phyloP scores from a whole-genome alignment of 2,888 invertebrate genomes.

The Anthrax anthrax region DNA sequence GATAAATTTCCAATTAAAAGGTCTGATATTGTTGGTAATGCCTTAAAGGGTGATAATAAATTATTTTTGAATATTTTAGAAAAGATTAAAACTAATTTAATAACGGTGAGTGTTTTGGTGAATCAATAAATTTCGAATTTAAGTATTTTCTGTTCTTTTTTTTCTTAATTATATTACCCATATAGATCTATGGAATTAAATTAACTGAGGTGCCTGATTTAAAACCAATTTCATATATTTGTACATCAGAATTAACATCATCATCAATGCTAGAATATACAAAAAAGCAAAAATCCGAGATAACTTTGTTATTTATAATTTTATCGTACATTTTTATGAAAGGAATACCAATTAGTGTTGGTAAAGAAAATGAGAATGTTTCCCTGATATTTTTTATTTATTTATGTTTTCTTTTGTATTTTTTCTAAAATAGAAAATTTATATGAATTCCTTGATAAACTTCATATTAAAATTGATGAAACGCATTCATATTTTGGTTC shows the following conservation, averaged over 20 bases:
- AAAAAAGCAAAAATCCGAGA: slow-evolving; percentile 14
- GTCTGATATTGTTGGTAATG: slow-evolving; percentile 14
- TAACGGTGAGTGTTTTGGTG: slow-evolving; percentile 14
- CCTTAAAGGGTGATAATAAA: slow-evolving; percentile 12
- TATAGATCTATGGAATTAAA: slow-evolving; percentile 19
- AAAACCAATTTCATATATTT: slow-evolving; percentile 16
- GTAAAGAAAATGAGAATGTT: too few species aligned
- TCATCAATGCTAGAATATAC: slow-evolving; percentile 14
- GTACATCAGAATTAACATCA: slow-evolving; percentile 13
- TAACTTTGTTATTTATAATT: slow-evolving; percentile 19
- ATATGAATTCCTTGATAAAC: slow-evolving; percentile 16
- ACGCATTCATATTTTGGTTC: slow-evolving; percentile 17
- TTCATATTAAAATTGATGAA: slow-evolving; percentile 17
- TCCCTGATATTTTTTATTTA: background rate
- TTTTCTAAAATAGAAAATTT: slow-evolving; percentile 17
- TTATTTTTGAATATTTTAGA: slow-evolving; percentile 12
- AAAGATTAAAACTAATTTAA: slow-evolving; percentile 13
- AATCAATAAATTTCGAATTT: too few species aligned
- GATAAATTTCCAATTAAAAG: slow-evolving; percentile 19
- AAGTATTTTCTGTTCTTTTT: too few species aligned
- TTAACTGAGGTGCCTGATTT: slow-evolving; percentile 16
- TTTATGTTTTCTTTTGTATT: background rate
- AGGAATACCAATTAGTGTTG: slow-evolving; percentile 17
- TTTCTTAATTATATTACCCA: too few species aligned
- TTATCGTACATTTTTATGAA: slow-evolving; percentile 22